Evolutionary conservation across 64 coral and sea anemone genomes (phyloP).

Genomic region (Actinia equina): DNA sequence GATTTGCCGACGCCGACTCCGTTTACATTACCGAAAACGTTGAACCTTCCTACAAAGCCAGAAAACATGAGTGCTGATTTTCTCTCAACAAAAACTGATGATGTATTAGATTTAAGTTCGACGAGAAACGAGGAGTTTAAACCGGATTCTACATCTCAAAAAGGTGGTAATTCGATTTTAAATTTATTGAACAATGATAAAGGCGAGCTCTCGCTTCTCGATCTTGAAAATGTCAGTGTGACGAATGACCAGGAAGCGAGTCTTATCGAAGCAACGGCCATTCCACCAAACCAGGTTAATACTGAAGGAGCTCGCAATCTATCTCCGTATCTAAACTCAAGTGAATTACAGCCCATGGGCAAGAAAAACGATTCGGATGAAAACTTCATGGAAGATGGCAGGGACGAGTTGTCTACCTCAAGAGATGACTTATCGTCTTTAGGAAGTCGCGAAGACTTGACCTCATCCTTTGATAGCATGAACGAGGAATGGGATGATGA

Average conservation of each 20-base stretch:
- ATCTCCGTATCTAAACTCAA: not conserved
- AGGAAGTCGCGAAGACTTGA: constrained; percentile 62
- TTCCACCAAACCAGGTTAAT: not conserved
- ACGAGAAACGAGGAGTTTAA: not conserved
- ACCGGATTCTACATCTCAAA: not conserved
- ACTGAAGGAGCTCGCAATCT: not conserved
- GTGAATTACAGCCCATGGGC: not conserved
- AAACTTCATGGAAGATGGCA: not conserved
- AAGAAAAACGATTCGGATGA: not conserved
- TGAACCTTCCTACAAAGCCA: not conserved
- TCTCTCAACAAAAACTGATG: not conserved
- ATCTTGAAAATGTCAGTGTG: not conserved
- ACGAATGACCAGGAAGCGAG: not conserved
- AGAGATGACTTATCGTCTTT: constrained; percentile 36
- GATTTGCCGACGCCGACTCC: constrained; percentile 56
- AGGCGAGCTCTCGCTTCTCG: not conserved
- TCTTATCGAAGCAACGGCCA: not conserved
- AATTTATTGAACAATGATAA: constrained; percentile 5
- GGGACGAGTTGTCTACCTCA: not conserved
- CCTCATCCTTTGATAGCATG: constrained; percentile 35
- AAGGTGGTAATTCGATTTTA: not conserved
- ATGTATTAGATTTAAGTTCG: not conserved
- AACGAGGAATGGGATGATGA: constrained; percentile 50
- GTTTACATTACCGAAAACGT: constrained; percentile 13
- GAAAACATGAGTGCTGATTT: not conserved